Percentiles rank a stretch among this genome's conserved stretches.
Evolutionary conservation across 2,888 invertebrate genomes (phyloP).

Genomic region (Danaus chrysippus): DNA sequence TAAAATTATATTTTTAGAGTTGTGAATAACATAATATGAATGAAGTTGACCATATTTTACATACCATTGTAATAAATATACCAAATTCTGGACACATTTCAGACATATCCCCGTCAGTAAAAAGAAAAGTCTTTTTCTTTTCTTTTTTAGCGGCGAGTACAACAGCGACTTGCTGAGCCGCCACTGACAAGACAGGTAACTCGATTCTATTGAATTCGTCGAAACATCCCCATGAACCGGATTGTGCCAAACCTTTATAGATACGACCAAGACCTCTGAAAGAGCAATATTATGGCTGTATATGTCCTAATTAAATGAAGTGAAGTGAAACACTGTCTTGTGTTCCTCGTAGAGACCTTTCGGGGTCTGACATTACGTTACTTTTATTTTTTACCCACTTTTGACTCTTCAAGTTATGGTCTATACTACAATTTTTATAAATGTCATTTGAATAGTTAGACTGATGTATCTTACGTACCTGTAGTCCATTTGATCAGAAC

Average conservation of each 20-base stretch:
- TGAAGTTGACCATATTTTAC: neutral
- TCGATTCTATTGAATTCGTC: slow-evolving; percentile 98
- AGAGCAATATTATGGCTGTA: neutral
- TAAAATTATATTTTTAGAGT: neutral
- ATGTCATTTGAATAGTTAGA: neutral
- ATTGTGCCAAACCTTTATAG: slow-evolving; percentile 96
- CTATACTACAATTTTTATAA: no score
- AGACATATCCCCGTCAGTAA: slow-evolving; percentile 96
- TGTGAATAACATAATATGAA: neutral
- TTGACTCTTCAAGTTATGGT: no score
- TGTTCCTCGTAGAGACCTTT: no score
- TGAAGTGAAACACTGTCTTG: no score
- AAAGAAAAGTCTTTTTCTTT: slow-evolving; percentile 92
- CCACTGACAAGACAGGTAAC: slow-evolving; percentile 91
- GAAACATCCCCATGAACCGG: slow-evolving; percentile 98
- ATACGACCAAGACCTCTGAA: slow-evolving; percentile 93
- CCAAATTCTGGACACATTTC: slow-evolving; percentile 97
- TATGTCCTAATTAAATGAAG: no score
- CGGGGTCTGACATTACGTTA: no score
- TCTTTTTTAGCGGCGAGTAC: slow-evolving; percentile 96
- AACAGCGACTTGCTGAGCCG: slow-evolving; percentile 97
- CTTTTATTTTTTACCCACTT: no score
- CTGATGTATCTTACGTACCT: slow-evolving; percentile 54
- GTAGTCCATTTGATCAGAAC: slow-evolving; percentile 99
- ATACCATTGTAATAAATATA: slow-evolving; percentile 97